Conservation (phyloP, 1,140 invertebrate genomes). For the Matsumurasca onukii region DNA sequence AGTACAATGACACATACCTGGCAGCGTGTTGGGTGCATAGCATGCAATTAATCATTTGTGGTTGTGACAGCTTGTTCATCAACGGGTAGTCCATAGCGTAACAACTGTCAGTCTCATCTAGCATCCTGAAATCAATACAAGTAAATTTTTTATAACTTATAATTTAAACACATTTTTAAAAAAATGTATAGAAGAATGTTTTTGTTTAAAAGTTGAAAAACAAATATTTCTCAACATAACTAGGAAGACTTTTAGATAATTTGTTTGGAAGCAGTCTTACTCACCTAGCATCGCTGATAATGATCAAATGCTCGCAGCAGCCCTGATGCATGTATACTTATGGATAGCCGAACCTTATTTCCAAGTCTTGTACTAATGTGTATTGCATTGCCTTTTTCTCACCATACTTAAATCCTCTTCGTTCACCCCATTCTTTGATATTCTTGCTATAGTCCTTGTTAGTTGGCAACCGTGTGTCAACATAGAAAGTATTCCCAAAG, state of each 20-base stretch:
- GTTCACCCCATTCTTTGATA: background rate
- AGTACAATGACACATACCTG: no score
- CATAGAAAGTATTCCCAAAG: slow-evolving; percentile 18
- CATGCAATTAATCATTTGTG: background rate
- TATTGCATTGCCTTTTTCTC: background rate
- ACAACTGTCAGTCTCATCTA: no score
- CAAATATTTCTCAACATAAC: no score
- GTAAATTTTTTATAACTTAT: no score
- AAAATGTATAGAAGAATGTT: no score
- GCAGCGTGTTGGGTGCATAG: background rate
- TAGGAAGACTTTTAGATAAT: no score
- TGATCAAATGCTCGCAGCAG: slow-evolving; percentile 15
- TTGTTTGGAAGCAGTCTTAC: no score
- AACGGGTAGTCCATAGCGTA: background rate
- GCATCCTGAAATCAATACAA: no score
- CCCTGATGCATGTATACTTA: slow-evolving; percentile 13
- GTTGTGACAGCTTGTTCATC: background rate
- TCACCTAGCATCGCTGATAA: slow-evolving; percentile 21
- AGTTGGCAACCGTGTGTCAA: background rate
- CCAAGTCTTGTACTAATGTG: slow-evolving; percentile 9
- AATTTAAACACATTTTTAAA: no score
- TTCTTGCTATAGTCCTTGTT: background rate
- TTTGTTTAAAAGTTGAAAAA: no score
- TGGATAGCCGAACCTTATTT: slow-evolving; percentile 14
- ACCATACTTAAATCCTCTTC: background rate